These are phyloP conservation scores for Mechanitis messenoides DNA, from an alignment of 2,888 invertebrate species.

Conservation along the genomic window DNA sequence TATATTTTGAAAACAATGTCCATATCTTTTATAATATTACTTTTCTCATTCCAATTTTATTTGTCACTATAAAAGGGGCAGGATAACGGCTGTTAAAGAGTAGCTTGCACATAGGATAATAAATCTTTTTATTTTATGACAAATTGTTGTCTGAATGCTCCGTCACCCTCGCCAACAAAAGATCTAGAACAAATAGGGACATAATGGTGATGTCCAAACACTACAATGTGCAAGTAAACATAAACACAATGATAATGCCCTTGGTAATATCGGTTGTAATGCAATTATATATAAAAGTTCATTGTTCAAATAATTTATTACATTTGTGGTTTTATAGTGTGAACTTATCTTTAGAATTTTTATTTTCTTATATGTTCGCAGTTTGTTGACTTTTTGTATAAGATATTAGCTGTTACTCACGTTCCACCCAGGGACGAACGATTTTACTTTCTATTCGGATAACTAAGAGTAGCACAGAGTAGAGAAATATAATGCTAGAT, in stretches of 20 bases:
- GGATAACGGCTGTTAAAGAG: slow-evolving; percentile 69
- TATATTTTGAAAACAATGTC: slow-evolving; percentile 48
- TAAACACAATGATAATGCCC: slow-evolving; percentile 57
- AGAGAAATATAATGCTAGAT: no score
- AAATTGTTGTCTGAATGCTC: slow-evolving; percentile 67
- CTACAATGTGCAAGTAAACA: slow-evolving; percentile 65
- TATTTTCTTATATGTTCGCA: not conserved
- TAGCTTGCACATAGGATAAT: slow-evolving; percentile 55
- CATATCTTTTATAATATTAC: slow-evolving; percentile 63
- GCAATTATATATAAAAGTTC: slow-evolving; percentile 57
- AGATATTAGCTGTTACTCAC: not conserved
- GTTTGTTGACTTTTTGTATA: not conserved
- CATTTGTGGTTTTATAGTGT: slow-evolving; percentile 35
- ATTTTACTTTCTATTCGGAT: no score
- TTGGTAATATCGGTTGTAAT: slow-evolving; percentile 52
- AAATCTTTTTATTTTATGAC: slow-evolving; percentile 77
- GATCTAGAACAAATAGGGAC: slow-evolving; percentile 69
- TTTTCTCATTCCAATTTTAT: slow-evolving; percentile 68
- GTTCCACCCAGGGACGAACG: no score
- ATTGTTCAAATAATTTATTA: slow-evolving; percentile 62
- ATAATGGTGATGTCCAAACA: slow-evolving; percentile 68
- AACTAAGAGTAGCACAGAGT: no score
- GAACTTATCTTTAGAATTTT: not conserved
- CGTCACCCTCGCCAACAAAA: slow-evolving; percentile 61
- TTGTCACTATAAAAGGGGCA: slow-evolving; percentile 68